Conservation (phyloP, 1,140 invertebrate species). For the Hylyphantes graminicola region DNA sequence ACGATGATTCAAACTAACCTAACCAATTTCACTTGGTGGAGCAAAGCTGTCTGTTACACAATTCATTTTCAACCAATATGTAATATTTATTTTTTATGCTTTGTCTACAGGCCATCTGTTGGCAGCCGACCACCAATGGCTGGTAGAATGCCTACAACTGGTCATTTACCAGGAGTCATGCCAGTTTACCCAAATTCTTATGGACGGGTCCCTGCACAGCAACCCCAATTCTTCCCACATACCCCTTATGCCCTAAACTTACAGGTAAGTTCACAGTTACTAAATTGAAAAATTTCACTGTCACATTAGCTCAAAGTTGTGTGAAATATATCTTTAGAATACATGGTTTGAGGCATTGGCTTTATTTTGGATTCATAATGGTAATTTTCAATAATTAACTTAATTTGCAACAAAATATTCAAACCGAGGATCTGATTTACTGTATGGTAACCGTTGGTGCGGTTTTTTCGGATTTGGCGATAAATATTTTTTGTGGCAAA, state of each 20-base stretch:
- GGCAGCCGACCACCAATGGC: conserved; percentile 23
- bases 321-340: no score
- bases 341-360: not conserved
- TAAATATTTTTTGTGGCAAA: no score
- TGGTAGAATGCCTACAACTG: conserved; percentile 29
- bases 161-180: not conserved
- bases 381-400: not conserved
- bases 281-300: not conserved
- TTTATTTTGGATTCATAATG: not conserved
- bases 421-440: no score
- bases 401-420: no score
- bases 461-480: no score
- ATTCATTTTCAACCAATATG: no score
- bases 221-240: not conserved
- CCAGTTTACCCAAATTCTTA: conserved; percentile 26
- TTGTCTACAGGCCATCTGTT: not conserved
- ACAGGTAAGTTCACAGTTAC: not conserved
- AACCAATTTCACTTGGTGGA: not conserved
- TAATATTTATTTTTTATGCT: not conserved
- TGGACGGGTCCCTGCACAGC: conserved; percentile 16
- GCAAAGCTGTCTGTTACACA: not conserved
- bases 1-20: not conserved
- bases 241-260: not conserved
- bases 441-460: no score
- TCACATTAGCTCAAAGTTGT: not conserved